Percentiles rank a stretch among this genome's conserved stretches.
These are phyloP conservation scores for Elymnias hypermnestra DNA, from an alignment of 1,140 invertebrate species.

Conservation along the genomic window DNA sequence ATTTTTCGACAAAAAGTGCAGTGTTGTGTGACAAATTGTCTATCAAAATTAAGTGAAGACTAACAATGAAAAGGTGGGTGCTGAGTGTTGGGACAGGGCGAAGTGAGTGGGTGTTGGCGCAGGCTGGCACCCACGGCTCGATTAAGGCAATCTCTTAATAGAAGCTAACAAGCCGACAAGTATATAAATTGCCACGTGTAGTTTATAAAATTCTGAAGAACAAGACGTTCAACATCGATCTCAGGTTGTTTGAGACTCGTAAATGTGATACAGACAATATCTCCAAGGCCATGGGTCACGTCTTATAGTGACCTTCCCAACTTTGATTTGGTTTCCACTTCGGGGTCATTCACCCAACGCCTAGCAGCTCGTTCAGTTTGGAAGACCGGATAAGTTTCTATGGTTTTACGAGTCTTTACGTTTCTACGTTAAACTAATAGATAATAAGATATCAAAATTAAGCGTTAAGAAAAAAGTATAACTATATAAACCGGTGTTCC, in stretches of 20 bases:
- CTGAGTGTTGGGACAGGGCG: conserved; percentile 43
- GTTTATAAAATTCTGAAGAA: conserved; percentile 44
- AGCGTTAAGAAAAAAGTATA: conserved; percentile 32
- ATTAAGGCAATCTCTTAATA: conserved; percentile 54
- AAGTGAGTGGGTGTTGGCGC: conserved; percentile 48
- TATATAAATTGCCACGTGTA: conserved; percentile 49
- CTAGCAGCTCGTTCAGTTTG: conserved; percentile 56
- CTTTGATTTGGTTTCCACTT: conserved; percentile 86
- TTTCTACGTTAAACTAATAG: conserved; percentile 26
- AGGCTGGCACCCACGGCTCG: conserved; percentile 69
- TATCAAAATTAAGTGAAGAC: conserved; percentile 46
- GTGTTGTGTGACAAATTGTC: conserved; percentile 48
- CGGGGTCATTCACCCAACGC: conserved; percentile 73
- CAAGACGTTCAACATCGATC: conserved; percentile 45
- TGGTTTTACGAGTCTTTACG: conserved; percentile 23
- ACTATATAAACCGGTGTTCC: conserved; percentile 53
- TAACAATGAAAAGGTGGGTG: conserved; percentile 49
- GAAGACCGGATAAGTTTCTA: conserved; percentile 46
- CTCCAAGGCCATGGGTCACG: conserved; percentile 76
- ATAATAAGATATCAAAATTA: conserved; percentile 27
- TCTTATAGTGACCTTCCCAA: conserved; percentile 80
- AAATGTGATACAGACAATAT: conserved; percentile 39
- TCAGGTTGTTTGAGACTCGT: conserved; percentile 37
- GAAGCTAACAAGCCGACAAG: conserved; percentile 60
- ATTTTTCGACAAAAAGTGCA: conserved; percentile 43